Evolutionary conservation across 2,113 vertebrate genomes (phyloP), one percentile per base, ranked within the genome.

Genomic region (Pyrgilauda ruficollis): DNA sequence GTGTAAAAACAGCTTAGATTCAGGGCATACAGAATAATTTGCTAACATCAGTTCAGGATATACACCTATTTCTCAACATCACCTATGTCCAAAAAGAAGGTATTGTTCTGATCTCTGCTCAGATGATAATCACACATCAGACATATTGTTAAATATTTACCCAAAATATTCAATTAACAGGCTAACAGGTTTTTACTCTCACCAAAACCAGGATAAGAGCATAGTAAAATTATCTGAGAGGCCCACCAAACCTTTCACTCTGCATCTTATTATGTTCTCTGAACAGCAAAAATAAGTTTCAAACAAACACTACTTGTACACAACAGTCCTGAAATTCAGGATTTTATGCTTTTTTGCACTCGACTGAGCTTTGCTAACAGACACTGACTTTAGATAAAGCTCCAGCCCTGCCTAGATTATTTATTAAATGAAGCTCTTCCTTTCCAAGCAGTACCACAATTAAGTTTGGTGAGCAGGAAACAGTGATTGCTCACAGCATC

Each of bases 251-350:
- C 7, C 18, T 75, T 95, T 66, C 4, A 1, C 12, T 18, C 6
- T 23, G 7, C 20, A 56, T 24, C 3, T 0, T 16, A 31, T 18
- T 73, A 69, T 8, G 10, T 30, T 75, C 77, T 43, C 4, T 3
- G 23, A 82, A 58, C 12, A 73, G 22, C 15, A 75, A 83, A 83
- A 77, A 4, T 8, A 50, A 72, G 4, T 49, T 82, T 59, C 37
- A 68, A 23, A 62, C 14, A 56, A 58, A 17, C 28, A 44, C 17
- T 22, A 15, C 13, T 76, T 88, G n/a, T 33, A 62, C 0, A 0
- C 7, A 67, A 52, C 9, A 37, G 30, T 23, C 35, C 68, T 33
- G 37, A 70, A 95, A 87, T 74, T 15, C 35, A 18, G 23, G 10
- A 53, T 74, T 69, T 89, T 46, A 13, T 53, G 30, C 17, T 26